Percentiles rank a stretch among this genome's conserved stretches.
Evolutionary conservation across 2,888 invertebrate species (phyloP).

Genomic region (Hemicrepidius hirtus): DNA sequence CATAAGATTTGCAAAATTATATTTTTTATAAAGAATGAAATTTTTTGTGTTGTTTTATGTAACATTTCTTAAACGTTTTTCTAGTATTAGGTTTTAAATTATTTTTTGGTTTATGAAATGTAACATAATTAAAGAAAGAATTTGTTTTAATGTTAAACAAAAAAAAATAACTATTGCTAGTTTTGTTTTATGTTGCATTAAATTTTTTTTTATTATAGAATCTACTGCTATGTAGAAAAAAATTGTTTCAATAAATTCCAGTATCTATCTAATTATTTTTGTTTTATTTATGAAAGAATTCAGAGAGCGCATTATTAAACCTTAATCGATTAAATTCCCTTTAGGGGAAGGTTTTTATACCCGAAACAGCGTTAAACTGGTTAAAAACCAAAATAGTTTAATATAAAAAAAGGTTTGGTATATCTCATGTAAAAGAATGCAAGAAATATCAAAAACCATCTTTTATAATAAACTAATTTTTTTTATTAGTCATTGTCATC

Average conservation of each 20-base stretch:
- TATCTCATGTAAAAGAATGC: too few relatives aligned
- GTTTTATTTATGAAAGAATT: constrained; percentile 14
- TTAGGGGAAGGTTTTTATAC: too few relatives aligned
- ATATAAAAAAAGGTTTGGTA: too few relatives aligned
- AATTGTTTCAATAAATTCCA: constrained; percentile 43
- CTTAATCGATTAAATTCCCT: too few relatives aligned
- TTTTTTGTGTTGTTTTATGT: constrained; percentile 1
- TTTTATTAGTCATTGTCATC: too few relatives aligned
- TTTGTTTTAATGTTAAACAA: not conserved
- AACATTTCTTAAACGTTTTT: constrained; percentile 12
- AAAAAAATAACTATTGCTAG: not conserved
- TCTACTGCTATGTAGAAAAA: constrained; percentile 31
- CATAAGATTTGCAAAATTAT: not conserved
- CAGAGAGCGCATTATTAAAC: too few relatives aligned
- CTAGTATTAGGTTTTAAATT: not conserved
- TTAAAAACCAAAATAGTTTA: too few relatives aligned
- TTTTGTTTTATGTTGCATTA: constrained; percentile 24
- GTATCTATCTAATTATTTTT: constrained; percentile 14
- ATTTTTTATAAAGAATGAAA: not conserved
- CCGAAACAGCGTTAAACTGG: too few relatives aligned
- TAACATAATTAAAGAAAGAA: not conserved
- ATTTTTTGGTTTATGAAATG: constrained; percentile 8
- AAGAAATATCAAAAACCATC: too few relatives aligned
- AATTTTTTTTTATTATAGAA: constrained; percentile 1
- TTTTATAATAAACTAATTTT: too few relatives aligned